A percentile compares a stretch with the other conserved stretches of the same genome.
Evolutionary conservation across 1,140 invertebrate species (phyloP).

Genomic region (Melanaphis sacchari): DNA sequence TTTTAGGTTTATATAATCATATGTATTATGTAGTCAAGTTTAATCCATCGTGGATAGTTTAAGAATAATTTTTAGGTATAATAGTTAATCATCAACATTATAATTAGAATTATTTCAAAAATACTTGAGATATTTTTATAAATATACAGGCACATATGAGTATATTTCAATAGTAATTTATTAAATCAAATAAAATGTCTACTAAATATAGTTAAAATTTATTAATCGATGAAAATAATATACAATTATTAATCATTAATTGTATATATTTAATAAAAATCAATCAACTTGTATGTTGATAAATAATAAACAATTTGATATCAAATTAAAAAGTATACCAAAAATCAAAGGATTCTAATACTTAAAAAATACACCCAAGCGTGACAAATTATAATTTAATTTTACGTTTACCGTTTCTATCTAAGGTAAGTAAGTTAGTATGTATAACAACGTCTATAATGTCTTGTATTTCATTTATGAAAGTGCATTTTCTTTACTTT

Average conservation of each 20-base stretch:
- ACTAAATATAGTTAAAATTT: neutral
- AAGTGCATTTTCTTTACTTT: neutral
- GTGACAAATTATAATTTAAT: constrained; percentile 7
- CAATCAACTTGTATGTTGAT: neutral
- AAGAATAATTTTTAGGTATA: neutral
- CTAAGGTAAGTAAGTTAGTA: neutral
- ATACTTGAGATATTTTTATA: neutral
- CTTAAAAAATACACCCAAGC: neutral
- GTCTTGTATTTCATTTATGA: constrained; percentile 11
- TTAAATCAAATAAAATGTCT: neutral
- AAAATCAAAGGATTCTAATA: neutral
- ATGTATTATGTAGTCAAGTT: neutral
- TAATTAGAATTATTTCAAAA: neutral
- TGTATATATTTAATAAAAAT: neutral
- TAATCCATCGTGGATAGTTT: neutral
- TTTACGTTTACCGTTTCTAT: neutral
- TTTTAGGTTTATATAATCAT: neutral
- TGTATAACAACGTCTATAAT: neutral
- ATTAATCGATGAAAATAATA: neutral
- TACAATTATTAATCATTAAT: neutral
- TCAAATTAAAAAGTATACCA: neutral
- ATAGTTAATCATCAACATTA: neutral
- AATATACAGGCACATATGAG: neutral
- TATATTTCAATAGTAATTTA: neutral
- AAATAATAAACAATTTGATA: neutral